phyloP scores from a whole-genome alignment of 2,888 invertebrate species.

The Microctonus brassicae region DNA sequence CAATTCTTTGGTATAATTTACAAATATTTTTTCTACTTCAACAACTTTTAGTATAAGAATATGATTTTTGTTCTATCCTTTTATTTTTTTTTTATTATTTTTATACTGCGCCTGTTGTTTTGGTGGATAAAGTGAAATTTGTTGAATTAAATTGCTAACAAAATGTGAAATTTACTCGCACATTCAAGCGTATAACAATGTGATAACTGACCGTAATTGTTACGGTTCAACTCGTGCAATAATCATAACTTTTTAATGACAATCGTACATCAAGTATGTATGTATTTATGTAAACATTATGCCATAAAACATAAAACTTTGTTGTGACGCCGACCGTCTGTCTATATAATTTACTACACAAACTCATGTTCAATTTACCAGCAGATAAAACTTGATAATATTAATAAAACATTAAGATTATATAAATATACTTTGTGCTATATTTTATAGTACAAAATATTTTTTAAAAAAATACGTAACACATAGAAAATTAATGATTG shows the following conservation, averaged over 20 bases:
- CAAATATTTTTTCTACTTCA: slow-evolving; percentile 26
- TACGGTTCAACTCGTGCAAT: not conserved
- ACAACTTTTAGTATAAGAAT: not conserved
- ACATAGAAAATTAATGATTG: not conserved
- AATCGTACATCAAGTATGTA: not conserved
- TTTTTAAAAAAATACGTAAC: too few species aligned
- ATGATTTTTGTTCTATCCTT: not conserved
- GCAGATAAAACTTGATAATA: not conserved
- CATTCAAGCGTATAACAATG: not conserved
- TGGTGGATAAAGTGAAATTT: not conserved
- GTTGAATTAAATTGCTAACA: not conserved
- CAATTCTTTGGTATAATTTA: slow-evolving; percentile 26
- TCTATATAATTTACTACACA: not conserved
- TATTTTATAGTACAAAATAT: too few species aligned
- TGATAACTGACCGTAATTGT: not conserved
- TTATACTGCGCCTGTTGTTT: not conserved
- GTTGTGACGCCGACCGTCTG: not conserved
- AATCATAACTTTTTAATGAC: not conserved
- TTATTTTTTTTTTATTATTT: too few species aligned
- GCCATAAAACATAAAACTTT: not conserved
- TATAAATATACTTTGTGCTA: not conserved
- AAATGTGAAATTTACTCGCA: not conserved
- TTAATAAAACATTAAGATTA: not conserved
- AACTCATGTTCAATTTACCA: too few species aligned
- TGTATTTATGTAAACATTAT: not conserved